Conservation (phyloP, 2,113 vertebrate genomes). For the Okapia johnstoni region DNA sequence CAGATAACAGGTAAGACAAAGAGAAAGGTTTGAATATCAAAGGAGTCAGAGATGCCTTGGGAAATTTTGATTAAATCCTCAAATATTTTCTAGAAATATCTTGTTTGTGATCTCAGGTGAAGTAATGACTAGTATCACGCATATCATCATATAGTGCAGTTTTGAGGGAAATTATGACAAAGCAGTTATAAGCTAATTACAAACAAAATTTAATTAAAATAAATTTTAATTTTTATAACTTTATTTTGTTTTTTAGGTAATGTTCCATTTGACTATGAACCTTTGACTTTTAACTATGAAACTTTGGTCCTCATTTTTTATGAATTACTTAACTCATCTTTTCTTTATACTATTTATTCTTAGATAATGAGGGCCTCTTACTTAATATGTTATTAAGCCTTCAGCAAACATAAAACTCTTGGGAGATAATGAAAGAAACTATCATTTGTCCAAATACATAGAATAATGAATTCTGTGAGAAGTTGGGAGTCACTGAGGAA, state of each 20-base stretch:
- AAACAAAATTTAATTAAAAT: not conserved
- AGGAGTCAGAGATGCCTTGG: not conserved
- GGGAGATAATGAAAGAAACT: not conserved
- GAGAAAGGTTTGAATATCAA: conserved; percentile 20
- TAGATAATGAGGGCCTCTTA: not conserved
- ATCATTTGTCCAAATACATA: not conserved
- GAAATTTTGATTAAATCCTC: not conserved
- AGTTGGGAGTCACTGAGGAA: not conserved
- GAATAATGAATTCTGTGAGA: not conserved
- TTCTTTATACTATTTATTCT: conserved; percentile 4
- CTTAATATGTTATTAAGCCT: not conserved
- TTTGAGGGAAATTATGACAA: not conserved
- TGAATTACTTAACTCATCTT: not conserved
- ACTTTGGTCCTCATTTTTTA: conserved; percentile 9
- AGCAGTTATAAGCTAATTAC: conserved; percentile 4
- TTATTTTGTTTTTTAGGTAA: not conserved
- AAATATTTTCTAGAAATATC: not conserved
- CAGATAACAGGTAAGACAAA: not conserved
- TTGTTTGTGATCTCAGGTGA: conserved; percentile 6
- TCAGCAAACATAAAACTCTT: conserved; percentile 36
- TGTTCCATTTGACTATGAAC: not conserved
- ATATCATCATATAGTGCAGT: not conserved
- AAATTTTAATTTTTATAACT: conserved; percentile 2
- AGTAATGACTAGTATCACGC: not conserved
- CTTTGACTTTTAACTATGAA: not conserved